Evolutionary conservation across 2,888 invertebrate species (phyloP).

Genomic region (Eremobia ochroleuca): DNA sequence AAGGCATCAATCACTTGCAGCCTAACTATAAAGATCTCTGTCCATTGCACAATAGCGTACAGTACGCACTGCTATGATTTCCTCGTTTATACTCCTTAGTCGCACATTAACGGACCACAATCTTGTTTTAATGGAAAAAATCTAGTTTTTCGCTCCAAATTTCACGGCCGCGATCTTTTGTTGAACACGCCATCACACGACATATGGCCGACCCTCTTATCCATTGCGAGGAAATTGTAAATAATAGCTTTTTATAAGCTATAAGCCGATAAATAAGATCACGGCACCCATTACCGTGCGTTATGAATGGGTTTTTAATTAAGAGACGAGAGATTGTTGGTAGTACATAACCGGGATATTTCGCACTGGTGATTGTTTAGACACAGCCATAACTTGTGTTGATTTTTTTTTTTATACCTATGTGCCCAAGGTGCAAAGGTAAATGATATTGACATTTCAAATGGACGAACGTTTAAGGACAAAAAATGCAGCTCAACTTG

Average conservation of each 20-base stretch:
- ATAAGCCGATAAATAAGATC: constrained; percentile 47
- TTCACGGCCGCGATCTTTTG: constrained; percentile 79
- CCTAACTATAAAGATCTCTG: constrained; percentile 1
- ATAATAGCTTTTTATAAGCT: constrained; percentile 48
- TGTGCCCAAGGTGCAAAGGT: background rate
- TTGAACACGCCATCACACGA: constrained; percentile 55
- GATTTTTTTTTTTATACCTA: background rate
- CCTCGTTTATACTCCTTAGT: constrained; percentile 49
- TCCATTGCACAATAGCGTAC: constrained; percentile 13
- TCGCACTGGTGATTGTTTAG: constrained; percentile 1
- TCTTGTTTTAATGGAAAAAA: constrained; percentile 75
- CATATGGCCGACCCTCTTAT: constrained; percentile 68
- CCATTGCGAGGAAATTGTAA: constrained; percentile 65
- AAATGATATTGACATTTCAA: background rate
- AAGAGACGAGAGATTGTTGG: constrained; percentile 21
- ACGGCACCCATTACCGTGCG: constrained; percentile 18
- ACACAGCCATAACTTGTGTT: background rate
- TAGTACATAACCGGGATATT: constrained; percentile 24
- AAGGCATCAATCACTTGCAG: constrained; percentile 12
- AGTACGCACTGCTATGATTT: constrained; percentile 38
- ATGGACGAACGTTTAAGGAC: background rate
- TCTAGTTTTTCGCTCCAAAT: constrained; percentile 83
- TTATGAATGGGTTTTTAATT: constrained; percentile 41
- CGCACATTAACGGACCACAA: constrained; percentile 62
- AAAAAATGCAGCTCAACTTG: background rate